Conservation (phyloP, 1,140 invertebrate genomes). For the Bombus soroeensis region DNA sequence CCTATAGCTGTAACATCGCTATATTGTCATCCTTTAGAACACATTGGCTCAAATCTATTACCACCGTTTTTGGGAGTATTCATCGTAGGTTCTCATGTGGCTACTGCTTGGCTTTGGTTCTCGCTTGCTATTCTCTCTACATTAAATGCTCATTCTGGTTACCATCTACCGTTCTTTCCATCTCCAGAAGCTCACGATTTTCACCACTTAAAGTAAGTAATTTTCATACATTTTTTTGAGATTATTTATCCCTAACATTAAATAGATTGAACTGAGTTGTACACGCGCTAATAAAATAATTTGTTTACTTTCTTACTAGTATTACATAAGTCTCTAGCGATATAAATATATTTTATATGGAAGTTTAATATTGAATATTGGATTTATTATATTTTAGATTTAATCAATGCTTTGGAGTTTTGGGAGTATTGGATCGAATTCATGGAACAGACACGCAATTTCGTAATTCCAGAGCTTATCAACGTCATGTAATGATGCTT, state of each 20-base stretch:
- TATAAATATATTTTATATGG: background rate
- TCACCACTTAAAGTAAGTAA: slow-evolving; percentile 92
- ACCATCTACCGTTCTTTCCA: slow-evolving; percentile 94
- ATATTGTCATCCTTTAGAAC: slow-evolving; percentile 95
- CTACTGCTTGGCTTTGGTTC: slow-evolving; percentile 93
- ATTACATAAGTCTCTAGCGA: background rate
- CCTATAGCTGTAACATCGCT: slow-evolving; percentile 92
- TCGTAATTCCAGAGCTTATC: slow-evolving; percentile 88
- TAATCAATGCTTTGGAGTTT: slow-evolving; percentile 93
- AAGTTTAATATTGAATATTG: background rate
- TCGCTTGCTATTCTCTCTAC: slow-evolving; percentile 90
- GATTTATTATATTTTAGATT: slow-evolving; percentile 84
- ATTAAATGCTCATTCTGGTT: slow-evolving; percentile 93
- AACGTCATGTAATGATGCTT: slow-evolving; percentile 91
- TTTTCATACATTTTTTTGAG: background rate
- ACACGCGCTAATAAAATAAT: background rate
- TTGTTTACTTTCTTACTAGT: background rate
- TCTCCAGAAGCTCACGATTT: slow-evolving; percentile 96
- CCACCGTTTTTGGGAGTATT: slow-evolving; percentile 92
- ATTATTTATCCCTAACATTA: background rate
- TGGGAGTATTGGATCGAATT: slow-evolving; percentile 92
- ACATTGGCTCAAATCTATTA: slow-evolving; percentile 91
- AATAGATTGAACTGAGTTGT: background rate
- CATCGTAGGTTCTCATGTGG: slow-evolving; percentile 91
- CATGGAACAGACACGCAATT: slow-evolving; percentile 93